Evolutionary conservation across 2,797 vertebrate genomes (phyloP), one percentile per base, ranked within the genome.

Genomic region (Melanotaenia pygmaea): DNA sequence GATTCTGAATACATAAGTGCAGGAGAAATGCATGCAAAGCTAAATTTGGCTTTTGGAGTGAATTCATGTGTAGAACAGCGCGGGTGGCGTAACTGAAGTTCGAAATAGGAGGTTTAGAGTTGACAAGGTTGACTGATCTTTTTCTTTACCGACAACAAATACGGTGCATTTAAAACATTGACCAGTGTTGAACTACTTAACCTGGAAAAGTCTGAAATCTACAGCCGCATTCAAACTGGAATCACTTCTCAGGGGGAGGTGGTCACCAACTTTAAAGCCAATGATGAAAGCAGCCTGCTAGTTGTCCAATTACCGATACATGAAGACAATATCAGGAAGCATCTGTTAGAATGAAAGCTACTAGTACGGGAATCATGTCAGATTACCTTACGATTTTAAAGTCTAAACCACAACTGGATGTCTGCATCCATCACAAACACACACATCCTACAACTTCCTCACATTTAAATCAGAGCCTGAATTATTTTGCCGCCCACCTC

Each of bases 11-110:
- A 38, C 26, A 54, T 70, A 76, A 70, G 62, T 51, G 28, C 61
- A 35, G 61, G 58, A 62, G 56, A 65, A 67, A 64, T 1, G 12
- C 74, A 75, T 80, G 80, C 80, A 80, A 1, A 62, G 8, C 4
- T 2, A 30, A 11, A 26, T 63, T 43, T 43, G 26, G 11, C n/a
- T 70, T 28, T 2, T 32, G 26, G n/a, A 63, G 34, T 61, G 26
- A 32, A 61, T 68, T 37, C 1, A 65, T 26, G 58, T 50, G 53
- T 7, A 35, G 38, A 22, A 50, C 47, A 50, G 47, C 47, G 14
- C 13, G 22, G 10, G 16, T 20, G 45, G 45, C 45, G 13, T 24
- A 22, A 30, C 34, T 54, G 18, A 12, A 58, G 72, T 30, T 30
- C 68, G 45, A 70, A 66, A 62, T 26, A 1, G 18, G 13, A 11